A percentile compares a stretch with the other conserved stretches of the same genome.
These are phyloP conservation scores for Lemur catta DNA, from an alignment of 2,797 vertebrate species.

Conservation along the genomic window DNA sequence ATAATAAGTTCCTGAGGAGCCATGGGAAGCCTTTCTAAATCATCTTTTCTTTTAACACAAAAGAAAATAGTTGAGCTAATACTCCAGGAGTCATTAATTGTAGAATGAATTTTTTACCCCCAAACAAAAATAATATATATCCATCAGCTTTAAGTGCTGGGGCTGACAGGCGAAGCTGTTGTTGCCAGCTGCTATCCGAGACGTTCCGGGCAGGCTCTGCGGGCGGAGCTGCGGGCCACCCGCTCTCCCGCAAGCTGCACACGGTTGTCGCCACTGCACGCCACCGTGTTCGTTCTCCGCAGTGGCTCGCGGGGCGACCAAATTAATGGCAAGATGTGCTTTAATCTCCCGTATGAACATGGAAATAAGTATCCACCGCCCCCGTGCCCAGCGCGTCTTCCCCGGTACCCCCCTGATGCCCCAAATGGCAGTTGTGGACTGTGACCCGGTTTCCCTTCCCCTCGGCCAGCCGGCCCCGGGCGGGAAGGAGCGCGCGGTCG, in stretches of 20 bases:
- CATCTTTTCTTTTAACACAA: constrained; percentile 67
- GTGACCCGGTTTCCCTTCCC: background rate
- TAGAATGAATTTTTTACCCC: background rate
- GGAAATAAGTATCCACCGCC: constrained; percentile 52
- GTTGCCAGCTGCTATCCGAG: constrained; percentile 69
- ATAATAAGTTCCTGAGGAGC: background rate
- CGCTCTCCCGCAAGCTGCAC: background rate
- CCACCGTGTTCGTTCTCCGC: background rate
- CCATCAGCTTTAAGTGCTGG: constrained; percentile 69
- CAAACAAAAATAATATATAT: constrained; percentile 53
- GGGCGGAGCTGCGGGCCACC: background rate
- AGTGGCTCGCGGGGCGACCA: background rate
- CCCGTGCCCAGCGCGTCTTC: fast-evolving
- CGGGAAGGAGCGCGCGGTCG: background rate
- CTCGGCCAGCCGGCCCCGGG: background rate
- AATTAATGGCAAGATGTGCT: constrained; percentile 36
- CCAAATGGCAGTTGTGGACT: background rate
- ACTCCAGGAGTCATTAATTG: constrained; percentile 65
- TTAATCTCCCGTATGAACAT: constrained; percentile 55
- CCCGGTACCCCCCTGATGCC: background rate
- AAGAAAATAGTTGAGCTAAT: constrained; percentile 76
- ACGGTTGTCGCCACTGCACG: constrained; percentile 32
- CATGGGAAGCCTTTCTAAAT: constrained; percentile 48
- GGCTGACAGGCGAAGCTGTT: constrained; percentile 55
- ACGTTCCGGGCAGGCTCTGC: constrained; percentile 49